Evolutionary conservation across 2,888 invertebrate species (phyloP).

Genomic region (Bhutanitis thaidina): DNA sequence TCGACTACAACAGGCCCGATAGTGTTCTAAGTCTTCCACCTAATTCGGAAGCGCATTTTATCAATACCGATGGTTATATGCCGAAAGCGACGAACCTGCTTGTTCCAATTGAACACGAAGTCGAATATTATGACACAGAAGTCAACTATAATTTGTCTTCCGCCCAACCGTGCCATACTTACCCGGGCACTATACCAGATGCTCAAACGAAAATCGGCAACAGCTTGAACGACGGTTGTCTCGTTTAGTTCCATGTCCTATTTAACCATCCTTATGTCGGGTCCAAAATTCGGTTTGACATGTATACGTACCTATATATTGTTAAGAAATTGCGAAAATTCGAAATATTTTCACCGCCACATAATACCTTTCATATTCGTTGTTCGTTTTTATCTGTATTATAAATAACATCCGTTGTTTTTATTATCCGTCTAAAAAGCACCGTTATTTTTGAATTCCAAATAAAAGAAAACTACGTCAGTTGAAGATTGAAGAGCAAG

Average conservation of each 20-base stretch:
- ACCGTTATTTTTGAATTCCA: conserved; percentile 4
- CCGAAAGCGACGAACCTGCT: conserved; percentile 69
- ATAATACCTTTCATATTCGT: conserved; percentile 33
- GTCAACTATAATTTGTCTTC: conserved; percentile 70
- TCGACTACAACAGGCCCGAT: conserved; percentile 65
- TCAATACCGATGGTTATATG: conserved; percentile 65
- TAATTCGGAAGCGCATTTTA: conserved; percentile 49
- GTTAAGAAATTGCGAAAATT: conserved; percentile 58
- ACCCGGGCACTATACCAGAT: conserved; percentile 63
- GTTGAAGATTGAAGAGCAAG: conserved; percentile 37
- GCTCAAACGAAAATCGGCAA: conserved; percentile 72
- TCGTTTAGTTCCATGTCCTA: conserved; percentile 65
- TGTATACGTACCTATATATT: conserved; percentile 70
- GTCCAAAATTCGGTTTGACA: conserved; percentile 67
- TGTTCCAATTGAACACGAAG: conserved; percentile 76
- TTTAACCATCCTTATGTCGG: conserved; percentile 39
- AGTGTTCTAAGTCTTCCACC: conserved; percentile 66
- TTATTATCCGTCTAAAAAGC: conserved; percentile 4
- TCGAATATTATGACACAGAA: conserved; percentile 75
- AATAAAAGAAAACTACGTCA: conserved; percentile 15
- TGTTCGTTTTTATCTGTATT: conserved; percentile 22
- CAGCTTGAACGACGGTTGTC: conserved; percentile 82
- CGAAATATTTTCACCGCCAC: conserved; percentile 67
- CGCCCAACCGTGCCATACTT: conserved; percentile 78
- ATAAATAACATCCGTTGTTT: conserved; percentile 22